These are phyloP conservation scores for Acheta domesticus DNA, from an alignment of 2,888 invertebrate species.

Conservation along the genomic window DNA sequence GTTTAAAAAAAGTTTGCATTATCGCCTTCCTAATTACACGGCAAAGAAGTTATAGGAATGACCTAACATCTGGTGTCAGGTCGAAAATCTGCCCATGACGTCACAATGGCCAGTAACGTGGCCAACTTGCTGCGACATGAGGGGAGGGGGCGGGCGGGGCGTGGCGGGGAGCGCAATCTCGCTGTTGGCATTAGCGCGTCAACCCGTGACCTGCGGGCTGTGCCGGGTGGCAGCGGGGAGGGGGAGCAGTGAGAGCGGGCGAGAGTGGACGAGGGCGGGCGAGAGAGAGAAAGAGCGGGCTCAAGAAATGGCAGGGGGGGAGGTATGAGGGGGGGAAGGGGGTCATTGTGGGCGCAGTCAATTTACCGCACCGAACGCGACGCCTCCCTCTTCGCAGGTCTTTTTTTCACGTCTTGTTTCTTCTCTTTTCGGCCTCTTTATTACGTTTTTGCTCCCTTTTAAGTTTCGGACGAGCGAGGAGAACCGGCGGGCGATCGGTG, in stretches of 20 bases:
- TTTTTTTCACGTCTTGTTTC: background rate
- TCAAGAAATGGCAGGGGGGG: background rate
- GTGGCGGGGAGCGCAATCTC: background rate
- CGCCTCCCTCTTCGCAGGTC: background rate
- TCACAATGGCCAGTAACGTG: no score
- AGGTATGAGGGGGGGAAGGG: background rate
- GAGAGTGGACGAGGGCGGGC: no score
- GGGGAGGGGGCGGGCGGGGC: no score
- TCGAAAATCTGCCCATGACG: no score
- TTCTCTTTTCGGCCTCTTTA: background rate
- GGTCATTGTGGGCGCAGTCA: background rate
- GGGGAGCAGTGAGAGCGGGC: no score
- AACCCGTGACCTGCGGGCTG: background rate
- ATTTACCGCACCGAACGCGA: background rate
- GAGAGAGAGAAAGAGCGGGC: background rate
- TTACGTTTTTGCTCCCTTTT: background rate
- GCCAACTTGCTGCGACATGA: no score
- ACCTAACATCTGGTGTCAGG: no score
- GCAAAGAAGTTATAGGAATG: no score
- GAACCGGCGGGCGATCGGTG: no score
- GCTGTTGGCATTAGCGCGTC: background rate
- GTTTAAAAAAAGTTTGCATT: no score
- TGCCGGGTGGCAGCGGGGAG: no score
- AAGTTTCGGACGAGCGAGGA: background rate
- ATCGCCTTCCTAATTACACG: no score